Conservation (phyloP, 53 echinoderm and acorn worm genomes). For the Luidia sarsii region DNA sequence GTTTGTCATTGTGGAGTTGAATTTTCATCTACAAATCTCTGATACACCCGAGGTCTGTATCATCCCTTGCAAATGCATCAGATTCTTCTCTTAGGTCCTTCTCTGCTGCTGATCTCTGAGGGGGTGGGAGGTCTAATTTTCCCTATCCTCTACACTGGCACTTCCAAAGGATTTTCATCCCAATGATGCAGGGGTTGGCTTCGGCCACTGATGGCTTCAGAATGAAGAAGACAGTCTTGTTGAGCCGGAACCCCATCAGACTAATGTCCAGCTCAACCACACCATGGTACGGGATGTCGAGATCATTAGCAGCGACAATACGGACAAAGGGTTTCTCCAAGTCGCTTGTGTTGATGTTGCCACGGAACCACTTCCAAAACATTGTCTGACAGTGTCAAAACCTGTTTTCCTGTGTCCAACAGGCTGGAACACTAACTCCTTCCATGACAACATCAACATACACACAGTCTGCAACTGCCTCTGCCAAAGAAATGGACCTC, state of each 20-base stretch:
- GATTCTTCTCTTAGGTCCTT: background rate
- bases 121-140: no score
- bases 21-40: background rate
- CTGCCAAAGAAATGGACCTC: no score
- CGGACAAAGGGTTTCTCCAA: background rate
- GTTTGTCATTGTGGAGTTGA: background rate
- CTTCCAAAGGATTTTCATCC: no score
- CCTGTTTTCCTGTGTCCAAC: background rate
- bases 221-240: constrained; percentile 8
- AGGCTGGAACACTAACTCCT: no score
- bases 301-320: constrained; percentile 5
- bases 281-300: no score
- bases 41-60: constrained; percentile 11
- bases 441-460: no score
- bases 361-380: background rate
- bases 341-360: background rate
- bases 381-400: background rate
- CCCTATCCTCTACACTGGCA: no score
- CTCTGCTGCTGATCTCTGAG: no score
- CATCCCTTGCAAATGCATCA: constrained; percentile 15
- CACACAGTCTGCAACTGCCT: no score
- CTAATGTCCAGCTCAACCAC: no score
- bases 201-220: background rate
- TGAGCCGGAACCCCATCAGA: no score
- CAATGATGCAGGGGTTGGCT: background rate